Evolutionary conservation across 2,113 vertebrate genomes (phyloP).

Genomic region (Motacilla alba): DNA sequence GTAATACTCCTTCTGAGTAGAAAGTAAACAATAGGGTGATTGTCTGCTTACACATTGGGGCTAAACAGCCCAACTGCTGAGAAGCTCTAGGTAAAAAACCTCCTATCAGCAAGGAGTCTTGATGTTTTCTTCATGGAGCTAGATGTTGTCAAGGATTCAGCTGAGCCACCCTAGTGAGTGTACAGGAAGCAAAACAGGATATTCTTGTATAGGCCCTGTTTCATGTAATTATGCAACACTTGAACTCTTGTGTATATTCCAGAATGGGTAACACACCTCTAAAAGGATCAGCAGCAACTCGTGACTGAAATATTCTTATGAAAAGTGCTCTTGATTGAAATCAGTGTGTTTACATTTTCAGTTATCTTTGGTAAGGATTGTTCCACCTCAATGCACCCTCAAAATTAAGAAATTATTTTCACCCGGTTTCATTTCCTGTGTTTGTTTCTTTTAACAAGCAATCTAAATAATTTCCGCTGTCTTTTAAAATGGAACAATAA

Average conservation of each 20-base stretch:
- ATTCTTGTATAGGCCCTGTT: conserved; percentile 74
- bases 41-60: conserved; percentile 73
- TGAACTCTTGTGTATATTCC: conserved; percentile 73
- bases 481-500: conserved; percentile 34
- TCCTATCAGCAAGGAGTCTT: conserved; percentile 75
- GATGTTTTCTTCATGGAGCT: conserved; percentile 75
- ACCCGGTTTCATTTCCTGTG: conserved; percentile 53
- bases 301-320: conserved; percentile 58
- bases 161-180: conserved; percentile 75
- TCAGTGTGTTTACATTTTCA: conserved; percentile 66
- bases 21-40: conserved; percentile 81
- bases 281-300: conserved; percentile 51
- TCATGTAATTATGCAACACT: conserved; percentile 77
- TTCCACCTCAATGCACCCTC: conserved; percentile 43
- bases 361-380: conserved; percentile 40
- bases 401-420: conserved; percentile 63
- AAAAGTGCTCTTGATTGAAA: conserved; percentile 65
- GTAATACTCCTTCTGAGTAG: conserved; percentile 77
- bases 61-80: conserved; percentile 77
- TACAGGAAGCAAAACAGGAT: conserved; percentile 81
- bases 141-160: conserved; percentile 76
- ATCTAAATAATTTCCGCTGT: conserved; percentile 40
- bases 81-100: conserved; percentile 72
- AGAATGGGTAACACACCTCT: conserved; percentile 48
- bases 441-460: conserved; percentile 56